These are phyloP conservation scores for Clepsis dumicolana DNA, from an alignment of 2,888 invertebrate species.

Conservation along the genomic window DNA sequence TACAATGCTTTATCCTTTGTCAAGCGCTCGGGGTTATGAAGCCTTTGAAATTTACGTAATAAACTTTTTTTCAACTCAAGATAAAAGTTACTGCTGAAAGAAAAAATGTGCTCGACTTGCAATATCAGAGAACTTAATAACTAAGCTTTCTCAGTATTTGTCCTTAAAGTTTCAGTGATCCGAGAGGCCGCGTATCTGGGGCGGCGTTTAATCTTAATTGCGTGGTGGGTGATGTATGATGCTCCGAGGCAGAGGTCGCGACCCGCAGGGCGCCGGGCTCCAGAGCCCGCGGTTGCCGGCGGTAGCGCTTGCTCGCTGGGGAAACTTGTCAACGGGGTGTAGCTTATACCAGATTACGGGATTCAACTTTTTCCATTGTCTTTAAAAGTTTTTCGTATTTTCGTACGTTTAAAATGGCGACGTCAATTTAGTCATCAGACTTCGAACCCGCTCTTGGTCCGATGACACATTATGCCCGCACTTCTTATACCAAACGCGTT, in stretches of 20 bases:
- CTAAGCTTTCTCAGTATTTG: background rate
- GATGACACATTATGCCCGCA: background rate
- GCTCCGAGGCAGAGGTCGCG: background rate
- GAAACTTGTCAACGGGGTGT: background rate
- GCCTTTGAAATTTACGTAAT: background rate
- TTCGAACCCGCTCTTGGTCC: background rate
- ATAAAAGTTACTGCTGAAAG: background rate
- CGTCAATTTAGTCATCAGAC: background rate
- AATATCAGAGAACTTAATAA: background rate
- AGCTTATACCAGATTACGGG: background rate
- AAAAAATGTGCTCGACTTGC: background rate
- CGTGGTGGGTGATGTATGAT: conserved; percentile 4
- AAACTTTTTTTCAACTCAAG: background rate
- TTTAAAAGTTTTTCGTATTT: too few species aligned
- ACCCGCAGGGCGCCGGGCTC: background rate
- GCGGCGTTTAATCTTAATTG: conserved; percentile 25
- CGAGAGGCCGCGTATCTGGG: conserved; percentile 9
- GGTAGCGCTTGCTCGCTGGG: too few species aligned
- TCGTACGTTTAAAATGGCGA: too few species aligned
- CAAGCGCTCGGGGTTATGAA: background rate
- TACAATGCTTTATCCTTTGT: conserved; percentile 1
- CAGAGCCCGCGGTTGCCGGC: background rate
- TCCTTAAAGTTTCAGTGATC: background rate
- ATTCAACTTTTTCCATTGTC: too few species aligned
- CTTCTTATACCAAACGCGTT: background rate